These are phyloP conservation scores for Mesoclemmys tuberculata DNA, from an alignment of 2,113 vertebrate species.

Conservation along the genomic window DNA sequence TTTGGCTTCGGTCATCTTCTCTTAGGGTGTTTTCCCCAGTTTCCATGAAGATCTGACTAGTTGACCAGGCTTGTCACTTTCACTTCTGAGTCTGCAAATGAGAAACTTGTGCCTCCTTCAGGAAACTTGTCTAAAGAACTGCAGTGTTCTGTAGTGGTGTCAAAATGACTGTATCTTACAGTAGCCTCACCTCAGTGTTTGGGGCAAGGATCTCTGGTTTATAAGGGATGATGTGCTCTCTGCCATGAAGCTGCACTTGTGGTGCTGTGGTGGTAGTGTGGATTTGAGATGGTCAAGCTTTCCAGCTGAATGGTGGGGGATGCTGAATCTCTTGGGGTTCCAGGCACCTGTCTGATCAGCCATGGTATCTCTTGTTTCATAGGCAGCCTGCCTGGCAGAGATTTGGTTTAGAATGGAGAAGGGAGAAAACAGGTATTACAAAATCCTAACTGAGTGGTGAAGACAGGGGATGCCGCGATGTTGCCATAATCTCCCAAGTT, in stretches of 20 bases:
- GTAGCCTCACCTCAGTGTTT: neutral
- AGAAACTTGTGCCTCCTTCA: neutral
- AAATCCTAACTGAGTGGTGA: neutral
- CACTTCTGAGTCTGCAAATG: neutral
- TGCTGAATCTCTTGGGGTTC: neutral
- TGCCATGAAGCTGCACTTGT: neutral
- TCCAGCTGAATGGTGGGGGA: neutral
- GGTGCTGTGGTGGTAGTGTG: neutral
- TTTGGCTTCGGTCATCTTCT: accelerated
- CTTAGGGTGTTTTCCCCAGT: neutral
- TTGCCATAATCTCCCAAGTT: neutral
- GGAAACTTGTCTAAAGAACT: neutral
- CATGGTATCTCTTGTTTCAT: accelerated
- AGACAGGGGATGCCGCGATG: neutral
- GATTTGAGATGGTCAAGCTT: neutral
- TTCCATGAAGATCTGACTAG: accelerated
- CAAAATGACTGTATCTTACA: neutral
- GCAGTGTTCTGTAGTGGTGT: neutral
- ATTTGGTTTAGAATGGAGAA: neutral
- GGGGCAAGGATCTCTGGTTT: neutral
- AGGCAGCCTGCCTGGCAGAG: neutral
- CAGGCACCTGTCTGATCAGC: neutral
- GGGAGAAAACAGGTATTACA: neutral
- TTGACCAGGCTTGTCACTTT: neutral
- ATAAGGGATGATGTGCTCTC: neutral